Evolutionary conservation across 2,888 invertebrate species (phyloP).

Genomic region (Drosophila lacicola): DNA sequence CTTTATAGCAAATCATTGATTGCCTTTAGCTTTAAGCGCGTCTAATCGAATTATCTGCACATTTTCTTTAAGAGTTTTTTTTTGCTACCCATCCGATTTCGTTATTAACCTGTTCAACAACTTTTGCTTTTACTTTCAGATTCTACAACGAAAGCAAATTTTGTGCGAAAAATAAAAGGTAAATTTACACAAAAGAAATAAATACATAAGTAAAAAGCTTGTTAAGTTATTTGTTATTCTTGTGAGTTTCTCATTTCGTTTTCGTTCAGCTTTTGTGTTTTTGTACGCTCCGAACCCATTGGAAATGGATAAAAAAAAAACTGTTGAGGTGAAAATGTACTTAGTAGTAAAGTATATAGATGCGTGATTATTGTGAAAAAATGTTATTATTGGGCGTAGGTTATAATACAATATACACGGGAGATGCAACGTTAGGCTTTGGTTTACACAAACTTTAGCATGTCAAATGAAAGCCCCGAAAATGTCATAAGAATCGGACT

Average conservation of each 20-base stretch:
- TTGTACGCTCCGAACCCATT: too few relatives aligned
- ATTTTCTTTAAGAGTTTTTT: not conserved
- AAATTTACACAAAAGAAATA: slow-evolving; percentile 18
- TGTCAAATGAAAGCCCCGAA: too few relatives aligned
- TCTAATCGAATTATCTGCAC: slow-evolving; percentile 3
- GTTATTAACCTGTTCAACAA: slow-evolving; percentile 31
- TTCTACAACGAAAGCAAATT: slow-evolving; percentile 59
- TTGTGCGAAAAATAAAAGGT: slow-evolving; percentile 44
- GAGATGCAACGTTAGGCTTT: too few relatives aligned
- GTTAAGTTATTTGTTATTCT: slow-evolving; percentile 40
- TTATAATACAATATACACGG: too few relatives aligned
- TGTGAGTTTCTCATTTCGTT: slow-evolving; percentile 34
- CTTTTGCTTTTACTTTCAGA: slow-evolving; percentile 70
- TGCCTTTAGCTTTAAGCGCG: slow-evolving; percentile 3
- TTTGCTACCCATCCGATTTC: slow-evolving; percentile 4
- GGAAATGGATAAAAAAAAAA: too few relatives aligned
- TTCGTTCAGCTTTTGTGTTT: slow-evolving; percentile 15
- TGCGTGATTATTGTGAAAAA: too few relatives aligned
- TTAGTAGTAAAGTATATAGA: too few relatives aligned
- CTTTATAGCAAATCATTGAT: not conserved
- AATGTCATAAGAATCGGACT: too few relatives aligned
- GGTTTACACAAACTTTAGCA: too few relatives aligned
- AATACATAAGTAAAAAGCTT: not conserved
- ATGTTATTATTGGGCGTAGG: too few relatives aligned
- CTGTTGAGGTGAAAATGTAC: too few relatives aligned